Percentiles rank a stretch among this genome's conserved stretches.
Evolutionary conservation across 2,888 invertebrate genomes (phyloP).

Genomic region (Lysandra bellargus): DNA sequence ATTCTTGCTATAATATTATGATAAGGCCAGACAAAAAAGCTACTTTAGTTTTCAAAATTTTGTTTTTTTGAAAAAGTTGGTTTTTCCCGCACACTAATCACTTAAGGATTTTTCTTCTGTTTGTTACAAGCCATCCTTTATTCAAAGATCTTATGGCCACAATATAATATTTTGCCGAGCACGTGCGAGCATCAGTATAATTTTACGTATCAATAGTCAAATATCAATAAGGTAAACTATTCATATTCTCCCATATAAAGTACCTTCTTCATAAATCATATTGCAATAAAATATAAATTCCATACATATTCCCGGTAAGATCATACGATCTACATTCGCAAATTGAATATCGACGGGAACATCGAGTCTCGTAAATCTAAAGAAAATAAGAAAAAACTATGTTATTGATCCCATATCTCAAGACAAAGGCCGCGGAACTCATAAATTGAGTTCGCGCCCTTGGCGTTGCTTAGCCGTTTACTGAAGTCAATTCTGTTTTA

Average conservation of each 20-base stretch:
- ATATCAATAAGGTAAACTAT: not conserved
- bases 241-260: not conserved
- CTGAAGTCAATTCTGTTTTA: slow-evolving; percentile 20
- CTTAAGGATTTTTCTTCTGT: no score
- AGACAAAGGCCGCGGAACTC: slow-evolving; percentile 3
- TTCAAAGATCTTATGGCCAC: no score
- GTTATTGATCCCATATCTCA: slow-evolving; percentile 5
- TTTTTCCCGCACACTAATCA: no score
- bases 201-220: not conserved
- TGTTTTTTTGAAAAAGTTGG: no score
- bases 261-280: not conserved
- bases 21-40: no score
- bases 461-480: not conserved
- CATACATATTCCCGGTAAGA: not conserved
- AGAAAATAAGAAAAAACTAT: slow-evolving; percentile 13
- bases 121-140: no score
- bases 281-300: not conserved
- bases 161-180: no score
- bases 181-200: no score
- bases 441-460: slow-evolving; percentile 12
- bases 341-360: slow-evolving; percentile 6
- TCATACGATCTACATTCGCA: slow-evolving; percentile 16
- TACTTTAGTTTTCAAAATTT: no score
- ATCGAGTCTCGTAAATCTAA: slow-evolving; percentile 3
- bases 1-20: no score